Evolutionary conservation across 2,888 invertebrate genomes (phyloP).

Genomic region (Mesorhabditis spiculigera): DNA sequence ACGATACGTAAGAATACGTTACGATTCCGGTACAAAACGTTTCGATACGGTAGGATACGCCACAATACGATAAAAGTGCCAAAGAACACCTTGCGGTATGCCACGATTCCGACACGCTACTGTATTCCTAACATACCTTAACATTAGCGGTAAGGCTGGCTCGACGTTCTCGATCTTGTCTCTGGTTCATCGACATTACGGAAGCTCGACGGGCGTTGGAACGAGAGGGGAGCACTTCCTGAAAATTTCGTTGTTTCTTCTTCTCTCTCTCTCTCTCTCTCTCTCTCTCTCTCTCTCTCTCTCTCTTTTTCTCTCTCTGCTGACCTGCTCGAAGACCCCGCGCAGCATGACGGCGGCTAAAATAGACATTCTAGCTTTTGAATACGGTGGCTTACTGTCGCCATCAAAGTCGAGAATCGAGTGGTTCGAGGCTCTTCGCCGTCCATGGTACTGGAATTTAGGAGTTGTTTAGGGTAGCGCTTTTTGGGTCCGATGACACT

Average conservation of each 20-base stretch:
- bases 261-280: no score
- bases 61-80: no score
- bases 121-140: background rate
- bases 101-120: no score
- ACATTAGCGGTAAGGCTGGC: background rate
- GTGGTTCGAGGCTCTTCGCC: slow-evolving; percentile 2
- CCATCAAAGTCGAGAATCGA: slow-evolving; percentile 6
- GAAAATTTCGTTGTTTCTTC: background rate
- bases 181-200: background rate
- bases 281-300: no score
- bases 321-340: slow-evolving; percentile 5
- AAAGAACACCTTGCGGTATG: no score
- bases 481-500: slow-evolving; percentile 1
- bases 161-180: background rate
- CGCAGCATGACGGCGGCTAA: slow-evolving; percentile 5
- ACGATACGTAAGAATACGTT: no score
- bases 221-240: background rate
- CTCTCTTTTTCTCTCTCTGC: background rate
- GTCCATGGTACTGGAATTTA: background rate
- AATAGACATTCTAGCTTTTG: background rate
- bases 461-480: background rate
- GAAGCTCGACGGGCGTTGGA: background rate
- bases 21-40: no score
- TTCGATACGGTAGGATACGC: no score
- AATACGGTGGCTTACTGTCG: background rate